phyloP scores from a whole-genome alignment of 2,113 vertebrate genomes.

The Xiphophorus hellerii region DNA sequence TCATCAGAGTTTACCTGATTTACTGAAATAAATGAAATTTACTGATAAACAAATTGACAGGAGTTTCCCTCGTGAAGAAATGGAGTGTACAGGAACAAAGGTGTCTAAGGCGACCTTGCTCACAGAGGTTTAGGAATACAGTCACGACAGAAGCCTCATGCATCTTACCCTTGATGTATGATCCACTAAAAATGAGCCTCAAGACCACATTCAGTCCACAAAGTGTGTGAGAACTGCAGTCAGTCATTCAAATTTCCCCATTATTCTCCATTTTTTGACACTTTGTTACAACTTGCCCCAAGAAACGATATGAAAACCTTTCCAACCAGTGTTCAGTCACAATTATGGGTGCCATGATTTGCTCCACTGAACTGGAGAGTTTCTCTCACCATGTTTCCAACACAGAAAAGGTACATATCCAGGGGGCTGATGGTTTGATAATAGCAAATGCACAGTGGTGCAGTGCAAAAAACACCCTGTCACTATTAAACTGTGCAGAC shows the following conservation, averaged over 20 bases:
- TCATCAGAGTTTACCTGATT: neutral
- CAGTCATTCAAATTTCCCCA: conserved; percentile 49
- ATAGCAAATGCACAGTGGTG: conserved; percentile 5
- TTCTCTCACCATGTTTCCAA: conserved; percentile 10
- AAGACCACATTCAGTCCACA: conserved; percentile 41
- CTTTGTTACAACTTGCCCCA: conserved; percentile 28
- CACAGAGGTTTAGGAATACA: conserved; percentile 40
- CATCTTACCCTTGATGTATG: conserved; percentile 45
- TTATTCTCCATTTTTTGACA: conserved; percentile 38
- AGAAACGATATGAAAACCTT: conserved; percentile 34
- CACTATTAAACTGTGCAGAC: conserved; percentile 8
- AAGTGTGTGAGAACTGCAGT: conserved; percentile 42
- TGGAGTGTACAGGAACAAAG: neutral
- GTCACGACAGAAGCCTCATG: conserved; percentile 53
- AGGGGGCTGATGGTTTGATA: conserved; percentile 20
- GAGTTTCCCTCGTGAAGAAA: neutral
- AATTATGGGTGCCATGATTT: conserved; percentile 28
- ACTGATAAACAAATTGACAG: conserved; percentile 23
- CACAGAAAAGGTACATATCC: conserved; percentile 12
- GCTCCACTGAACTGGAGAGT: conserved; percentile 19
- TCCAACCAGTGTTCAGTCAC: conserved; percentile 25
- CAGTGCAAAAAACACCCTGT: conserved; percentile 18
- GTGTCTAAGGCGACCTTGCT: conserved; percentile 48
- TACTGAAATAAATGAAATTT: neutral
- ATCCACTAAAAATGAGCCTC: conserved; percentile 59